A percentile compares a stretch with the other conserved stretches of the same genome.
These are phyloP conservation scores for Linnaemya tessellans DNA, from an alignment of 2,888 invertebrate genomes.

Conservation along the genomic window DNA sequence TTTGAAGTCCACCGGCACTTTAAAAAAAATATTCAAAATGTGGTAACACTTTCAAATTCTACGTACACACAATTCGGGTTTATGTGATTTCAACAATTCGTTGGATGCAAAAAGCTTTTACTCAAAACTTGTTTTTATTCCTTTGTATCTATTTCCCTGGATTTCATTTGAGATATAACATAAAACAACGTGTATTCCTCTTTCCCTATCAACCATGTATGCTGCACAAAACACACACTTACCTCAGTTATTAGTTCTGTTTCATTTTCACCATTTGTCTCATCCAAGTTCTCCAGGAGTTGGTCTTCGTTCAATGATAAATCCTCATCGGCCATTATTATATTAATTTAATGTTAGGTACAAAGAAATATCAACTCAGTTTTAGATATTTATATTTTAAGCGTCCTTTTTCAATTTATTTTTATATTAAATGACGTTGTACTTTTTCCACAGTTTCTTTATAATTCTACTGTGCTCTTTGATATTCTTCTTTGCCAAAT, in stretches of 20 bases:
- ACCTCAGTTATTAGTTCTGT: constrained; percentile 83
- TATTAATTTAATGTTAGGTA: constrained; percentile 18
- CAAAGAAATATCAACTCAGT: neutral
- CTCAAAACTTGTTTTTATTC: constrained; percentile 75
- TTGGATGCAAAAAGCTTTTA: constrained; percentile 73
- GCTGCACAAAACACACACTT: constrained; percentile 72
- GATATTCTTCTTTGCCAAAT: constrained; percentile 52
- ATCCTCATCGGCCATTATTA: constrained; percentile 83
- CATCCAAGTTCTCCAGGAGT: constrained; percentile 83
- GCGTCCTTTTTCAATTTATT: constrained; percentile 35
- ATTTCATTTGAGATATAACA: constrained; percentile 28
- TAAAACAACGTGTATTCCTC: constrained; percentile 75
- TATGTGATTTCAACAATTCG: constrained; percentile 28
- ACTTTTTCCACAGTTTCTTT: constrained; percentile 55
- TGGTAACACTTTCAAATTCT: constrained; percentile 46
- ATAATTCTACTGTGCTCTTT: constrained; percentile 49
- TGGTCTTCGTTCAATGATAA: constrained; percentile 83
- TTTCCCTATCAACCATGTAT: constrained; percentile 20
- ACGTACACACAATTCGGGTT: constrained; percentile 34
- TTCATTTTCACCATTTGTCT: constrained; percentile 83
- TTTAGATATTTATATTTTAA: constrained; percentile 35
- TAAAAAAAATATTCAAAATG: constrained; percentile 5
- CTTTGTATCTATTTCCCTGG: constrained; percentile 60
- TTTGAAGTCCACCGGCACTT: no score
- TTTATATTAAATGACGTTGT: constrained; percentile 61